These are phyloP conservation scores for Oreochromis niloticus DNA, from an alignment of 2,113 vertebrate species.

Conservation along the genomic window DNA sequence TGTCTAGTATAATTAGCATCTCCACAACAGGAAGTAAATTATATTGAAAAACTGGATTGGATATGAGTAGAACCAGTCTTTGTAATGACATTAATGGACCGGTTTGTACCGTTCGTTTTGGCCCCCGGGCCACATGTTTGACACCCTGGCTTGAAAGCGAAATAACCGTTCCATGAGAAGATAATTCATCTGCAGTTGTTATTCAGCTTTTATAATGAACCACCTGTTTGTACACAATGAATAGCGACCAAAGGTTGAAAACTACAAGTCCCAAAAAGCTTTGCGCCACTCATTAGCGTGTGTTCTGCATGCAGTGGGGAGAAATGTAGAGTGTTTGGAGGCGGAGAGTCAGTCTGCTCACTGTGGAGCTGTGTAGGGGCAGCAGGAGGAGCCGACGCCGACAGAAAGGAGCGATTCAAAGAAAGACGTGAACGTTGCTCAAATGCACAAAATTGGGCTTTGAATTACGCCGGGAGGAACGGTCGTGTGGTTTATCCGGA, in stretches of 20 bases:
- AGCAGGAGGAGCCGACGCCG: constrained; percentile 63
- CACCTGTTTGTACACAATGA: not conserved
- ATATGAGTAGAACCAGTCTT: not conserved
- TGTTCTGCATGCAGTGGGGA: constrained; percentile 43
- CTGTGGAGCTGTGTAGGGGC: constrained; percentile 51
- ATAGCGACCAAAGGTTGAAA: not conserved
- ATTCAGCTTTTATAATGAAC: no score
- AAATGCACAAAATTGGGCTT: not conserved
- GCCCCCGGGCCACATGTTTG: not conserved
- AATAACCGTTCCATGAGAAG: not conserved
- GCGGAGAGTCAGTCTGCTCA: constrained; percentile 59
- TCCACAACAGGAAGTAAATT: not conserved
- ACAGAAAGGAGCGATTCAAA: constrained; percentile 43
- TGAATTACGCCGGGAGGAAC: not conserved
- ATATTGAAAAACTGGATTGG: not conserved
- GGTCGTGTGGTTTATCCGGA: not conserved
- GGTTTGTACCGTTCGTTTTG: not conserved
- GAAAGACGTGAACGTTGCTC: constrained; percentile 26
- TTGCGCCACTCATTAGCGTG: constrained; percentile 13
- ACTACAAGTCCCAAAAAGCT: constrained; percentile 62
- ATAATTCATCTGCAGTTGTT: not conserved
- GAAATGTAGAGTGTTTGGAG: constrained; percentile 46
- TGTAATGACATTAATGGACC: not conserved
- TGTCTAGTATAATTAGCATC: not conserved
- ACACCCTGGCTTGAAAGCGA: not conserved